Percentiles rank a stretch among this genome's conserved stretches.
Conservation (phyloP, 1,140 invertebrate species). For the Platyura marginata region DNA sequence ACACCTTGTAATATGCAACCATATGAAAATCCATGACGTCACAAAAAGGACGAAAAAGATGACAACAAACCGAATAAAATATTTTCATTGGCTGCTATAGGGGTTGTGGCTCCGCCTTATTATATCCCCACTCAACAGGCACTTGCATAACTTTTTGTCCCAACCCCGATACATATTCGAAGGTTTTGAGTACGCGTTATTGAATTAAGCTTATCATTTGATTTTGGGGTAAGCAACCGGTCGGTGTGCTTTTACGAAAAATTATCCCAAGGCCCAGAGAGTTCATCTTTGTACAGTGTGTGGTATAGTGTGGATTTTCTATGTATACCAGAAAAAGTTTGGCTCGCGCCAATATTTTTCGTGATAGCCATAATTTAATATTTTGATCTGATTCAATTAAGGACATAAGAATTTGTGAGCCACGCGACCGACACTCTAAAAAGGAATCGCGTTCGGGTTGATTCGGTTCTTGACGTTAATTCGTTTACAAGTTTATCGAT, state of each 20-base stretch:
- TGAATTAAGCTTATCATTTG: slow-evolving; percentile 59
- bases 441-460: too few relatives aligned
- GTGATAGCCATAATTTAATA: neutral
- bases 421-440: neutral
- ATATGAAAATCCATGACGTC: neutral
- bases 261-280: too few relatives aligned
- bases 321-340: neutral
- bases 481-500: too few relatives aligned
- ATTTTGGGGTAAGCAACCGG: slow-evolving; percentile 41
- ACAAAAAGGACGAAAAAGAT: neutral
- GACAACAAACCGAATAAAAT: neutral
- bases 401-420: neutral
- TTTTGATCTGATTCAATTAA: neutral
- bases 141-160: neutral
- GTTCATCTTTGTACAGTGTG: too few relatives aligned
- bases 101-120: neutral
- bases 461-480: too few relatives aligned
- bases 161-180: neutral
- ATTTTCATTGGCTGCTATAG: neutral
- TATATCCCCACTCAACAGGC: neutral
- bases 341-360: neutral
- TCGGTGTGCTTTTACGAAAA: too few relatives aligned
- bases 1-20: too few relatives aligned
- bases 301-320: too few relatives aligned
- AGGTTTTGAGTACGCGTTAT: slow-evolving; percentile 29